Evolutionary conservation across 2,888 invertebrate genomes (phyloP).

Genomic region (Parascotia fuliginaria): DNA sequence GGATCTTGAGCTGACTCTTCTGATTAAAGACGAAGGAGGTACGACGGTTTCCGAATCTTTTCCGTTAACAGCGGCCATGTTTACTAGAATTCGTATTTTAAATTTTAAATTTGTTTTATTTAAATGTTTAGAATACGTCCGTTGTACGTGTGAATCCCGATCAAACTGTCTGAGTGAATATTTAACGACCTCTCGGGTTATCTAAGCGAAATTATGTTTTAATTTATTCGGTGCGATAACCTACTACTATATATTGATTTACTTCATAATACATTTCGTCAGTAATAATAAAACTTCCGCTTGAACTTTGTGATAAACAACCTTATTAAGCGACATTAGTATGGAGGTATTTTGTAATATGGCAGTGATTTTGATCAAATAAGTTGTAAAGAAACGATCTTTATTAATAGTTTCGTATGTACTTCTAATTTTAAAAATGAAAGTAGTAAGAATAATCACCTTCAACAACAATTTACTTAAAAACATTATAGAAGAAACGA

Average conservation of each 20-base stretch:
- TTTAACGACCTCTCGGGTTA: constrained; percentile 41
- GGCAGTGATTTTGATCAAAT: neutral
- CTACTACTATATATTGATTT: constrained; percentile 22
- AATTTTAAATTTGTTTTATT: constrained; percentile 10
- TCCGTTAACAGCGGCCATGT: constrained; percentile 77
- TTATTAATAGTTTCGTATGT: constrained; percentile 1
- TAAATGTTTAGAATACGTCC: constrained; percentile 32
- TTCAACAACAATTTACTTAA: too few relatives aligned
- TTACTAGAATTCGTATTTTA: constrained; percentile 28
- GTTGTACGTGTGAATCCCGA: constrained; percentile 42
- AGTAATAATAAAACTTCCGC: constrained; percentile 18
- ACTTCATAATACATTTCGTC: constrained; percentile 22
- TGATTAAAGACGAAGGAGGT: constrained; percentile 77
- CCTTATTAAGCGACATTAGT: neutral
- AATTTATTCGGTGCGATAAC: constrained; percentile 37
- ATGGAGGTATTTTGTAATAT: neutral
- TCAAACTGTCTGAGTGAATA: constrained; percentile 30
- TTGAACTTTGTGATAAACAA: too few relatives aligned
- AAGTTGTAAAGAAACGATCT: constrained; percentile 1
- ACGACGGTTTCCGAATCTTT: constrained; percentile 70
- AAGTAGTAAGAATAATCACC: too few relatives aligned
- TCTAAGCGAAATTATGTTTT: constrained; percentile 35
- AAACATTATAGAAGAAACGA: too few relatives aligned
- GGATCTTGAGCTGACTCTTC: constrained; percentile 76
- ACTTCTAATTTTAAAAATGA: neutral